These are phyloP conservation scores for Idaea biselata DNA, from an alignment of 2,888 invertebrate genomes.

Conservation along the genomic window DNA sequence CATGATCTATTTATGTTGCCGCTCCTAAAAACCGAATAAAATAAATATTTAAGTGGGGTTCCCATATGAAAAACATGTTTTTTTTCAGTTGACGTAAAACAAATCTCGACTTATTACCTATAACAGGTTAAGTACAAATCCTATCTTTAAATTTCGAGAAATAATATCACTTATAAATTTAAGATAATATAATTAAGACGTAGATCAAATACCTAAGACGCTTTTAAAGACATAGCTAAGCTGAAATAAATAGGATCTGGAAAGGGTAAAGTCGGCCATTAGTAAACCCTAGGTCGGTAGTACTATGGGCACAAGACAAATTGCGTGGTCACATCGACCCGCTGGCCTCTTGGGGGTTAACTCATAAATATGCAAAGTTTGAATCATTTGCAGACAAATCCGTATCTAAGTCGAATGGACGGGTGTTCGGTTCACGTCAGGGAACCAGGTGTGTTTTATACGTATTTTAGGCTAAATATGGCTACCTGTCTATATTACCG, in stretches of 20 bases:
- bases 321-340: slow-evolving; percentile 40
- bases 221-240: not conserved
- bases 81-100: too few relatives aligned
- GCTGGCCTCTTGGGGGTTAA: slow-evolving; percentile 48
- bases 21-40: too few relatives aligned
- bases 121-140: too few relatives aligned
- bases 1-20: too few relatives aligned
- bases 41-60: too few relatives aligned
- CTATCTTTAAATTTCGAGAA: not conserved
- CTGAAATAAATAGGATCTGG: slow-evolving; percentile 10
- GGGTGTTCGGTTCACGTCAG: slow-evolving; percentile 53
- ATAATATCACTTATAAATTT: not conserved
- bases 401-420: slow-evolving; percentile 51
- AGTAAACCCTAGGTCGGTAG: slow-evolving; percentile 42
- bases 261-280: slow-evolving; percentile 27
- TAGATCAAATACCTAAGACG: not conserved
- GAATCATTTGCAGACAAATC: slow-evolving; percentile 64
- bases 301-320: slow-evolving; percentile 46
- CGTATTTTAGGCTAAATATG: slow-evolving; percentile 62
- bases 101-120: too few relatives aligned
- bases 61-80: too few relatives aligned
- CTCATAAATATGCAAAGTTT: slow-evolving; percentile 72
- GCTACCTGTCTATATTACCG: slow-evolving; percentile 36
- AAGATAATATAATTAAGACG: not conserved
- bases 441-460: slow-evolving; percentile 64